Conservation (phyloP, 2,113 vertebrate genomes). For the Cyrtonyx montezumae region DNA sequence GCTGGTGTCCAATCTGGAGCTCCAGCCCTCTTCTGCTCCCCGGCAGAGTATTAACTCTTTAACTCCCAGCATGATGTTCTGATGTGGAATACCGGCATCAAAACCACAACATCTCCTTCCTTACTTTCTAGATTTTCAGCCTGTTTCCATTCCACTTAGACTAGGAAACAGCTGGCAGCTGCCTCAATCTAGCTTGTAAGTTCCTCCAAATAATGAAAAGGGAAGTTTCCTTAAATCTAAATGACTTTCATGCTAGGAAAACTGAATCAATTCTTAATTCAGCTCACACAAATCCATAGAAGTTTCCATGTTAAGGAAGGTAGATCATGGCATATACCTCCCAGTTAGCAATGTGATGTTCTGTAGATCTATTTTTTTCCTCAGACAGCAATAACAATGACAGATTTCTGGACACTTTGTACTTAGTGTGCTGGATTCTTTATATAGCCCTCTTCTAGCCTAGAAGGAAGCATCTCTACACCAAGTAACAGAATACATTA, state of each 20-base stretch:
- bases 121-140: background rate
- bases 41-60: too few species aligned
- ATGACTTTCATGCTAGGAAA: background rate
- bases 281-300: background rate
- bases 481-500: background rate
- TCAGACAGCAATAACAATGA: background rate
- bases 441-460: background rate
- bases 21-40: too few species aligned
- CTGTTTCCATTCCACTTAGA: background rate
- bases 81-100: too few species aligned
- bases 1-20: too few species aligned
- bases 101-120: background rate
- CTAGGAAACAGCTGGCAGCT: background rate
- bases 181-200: background rate
- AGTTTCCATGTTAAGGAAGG: background rate
- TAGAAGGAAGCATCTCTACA: background rate
- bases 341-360: background rate
- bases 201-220: background rate
- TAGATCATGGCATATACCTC: background rate
- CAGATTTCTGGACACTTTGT: background rate
- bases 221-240: background rate
- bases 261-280: background rate
- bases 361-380: background rate
- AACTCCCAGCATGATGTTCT: too few species aligned
- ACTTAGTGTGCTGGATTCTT: background rate